These are phyloP conservation scores for Drosophila bocqueti DNA, from an alignment of 1,140 invertebrate species.

Conservation along the genomic window DNA sequence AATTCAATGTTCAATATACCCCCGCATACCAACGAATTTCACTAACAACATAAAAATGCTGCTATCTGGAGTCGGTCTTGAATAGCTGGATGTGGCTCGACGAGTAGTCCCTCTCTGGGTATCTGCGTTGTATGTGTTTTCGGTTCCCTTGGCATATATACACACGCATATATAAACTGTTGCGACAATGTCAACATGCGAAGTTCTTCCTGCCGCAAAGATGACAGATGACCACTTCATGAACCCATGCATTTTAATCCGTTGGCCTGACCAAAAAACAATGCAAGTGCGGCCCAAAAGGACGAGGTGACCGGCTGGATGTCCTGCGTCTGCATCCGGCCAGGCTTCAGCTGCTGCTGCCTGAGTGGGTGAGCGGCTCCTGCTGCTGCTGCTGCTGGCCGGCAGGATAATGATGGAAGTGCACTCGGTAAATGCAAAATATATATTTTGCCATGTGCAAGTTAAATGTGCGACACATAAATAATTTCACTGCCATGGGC, in stretches of 20 bases:
- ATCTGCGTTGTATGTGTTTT: slow-evolving; percentile 8
- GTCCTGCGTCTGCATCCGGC: slow-evolving; percentile 64
- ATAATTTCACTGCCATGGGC: slow-evolving; percentile 70
- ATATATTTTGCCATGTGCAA: slow-evolving; percentile 80
- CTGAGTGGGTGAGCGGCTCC: slow-evolving; percentile 13
- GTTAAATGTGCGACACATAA: slow-evolving; percentile 81
- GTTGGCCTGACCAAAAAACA: slow-evolving; percentile 64
- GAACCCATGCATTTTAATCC: slow-evolving; percentile 84
- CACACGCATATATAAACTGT: slow-evolving; percentile 65
- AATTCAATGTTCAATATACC: not conserved
- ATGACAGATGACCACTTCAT: slow-evolving; percentile 84
- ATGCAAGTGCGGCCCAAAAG: slow-evolving; percentile 48
- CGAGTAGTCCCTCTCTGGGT: slow-evolving; percentile 7
- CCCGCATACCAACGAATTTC: not conserved
- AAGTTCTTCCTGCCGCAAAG: slow-evolving; percentile 82
- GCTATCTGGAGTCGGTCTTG: slow-evolving; percentile 17
- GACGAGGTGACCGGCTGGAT: slow-evolving; percentile 18
- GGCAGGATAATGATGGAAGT: slow-evolving; percentile 78
- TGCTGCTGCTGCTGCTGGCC: slow-evolving; percentile 8
- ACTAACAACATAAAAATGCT: slow-evolving; percentile 5
- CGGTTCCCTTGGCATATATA: slow-evolving; percentile 2
- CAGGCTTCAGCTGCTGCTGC: slow-evolving; percentile 11
- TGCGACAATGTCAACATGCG: slow-evolving; percentile 83
- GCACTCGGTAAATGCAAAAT: slow-evolving; percentile 82
- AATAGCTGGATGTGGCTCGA: slow-evolving; percentile 17